phyloP scores from a whole-genome alignment of 2,888 invertebrate genomes.

The Eumacrocentrus americanus region DNA sequence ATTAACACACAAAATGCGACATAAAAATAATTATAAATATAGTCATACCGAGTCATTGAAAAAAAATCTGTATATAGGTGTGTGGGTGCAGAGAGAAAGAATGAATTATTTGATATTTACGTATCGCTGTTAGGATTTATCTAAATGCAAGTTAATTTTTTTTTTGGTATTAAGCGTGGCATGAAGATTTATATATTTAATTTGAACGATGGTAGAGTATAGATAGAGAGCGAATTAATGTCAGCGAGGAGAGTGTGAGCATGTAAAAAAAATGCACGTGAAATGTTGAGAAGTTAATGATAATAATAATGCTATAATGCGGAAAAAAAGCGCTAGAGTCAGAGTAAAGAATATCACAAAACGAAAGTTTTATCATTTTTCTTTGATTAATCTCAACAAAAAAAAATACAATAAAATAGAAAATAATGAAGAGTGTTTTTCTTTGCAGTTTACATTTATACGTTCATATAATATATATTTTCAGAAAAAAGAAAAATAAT shows the following conservation, averaged over 20 bases:
- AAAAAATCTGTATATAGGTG: conserved; percentile 52
- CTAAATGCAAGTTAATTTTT: conserved; percentile 10
- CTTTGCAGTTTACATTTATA: conserved; percentile 31
- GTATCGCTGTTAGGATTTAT: conserved; percentile 14
- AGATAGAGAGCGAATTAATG: not conserved
- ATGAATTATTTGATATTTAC: conserved; percentile 13
- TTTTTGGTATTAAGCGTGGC: not conserved
- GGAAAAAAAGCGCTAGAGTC: not conserved
- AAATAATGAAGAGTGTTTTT: conserved; percentile 16
- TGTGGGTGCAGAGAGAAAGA: not conserved
- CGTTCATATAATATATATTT: conserved; percentile 28
- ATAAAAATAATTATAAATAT: conserved; percentile 45
- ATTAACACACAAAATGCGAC: conserved; percentile 1
- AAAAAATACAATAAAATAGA: too few relatives aligned
- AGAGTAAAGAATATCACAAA: not conserved
- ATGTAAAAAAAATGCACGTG: not conserved
- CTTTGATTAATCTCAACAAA: not conserved
- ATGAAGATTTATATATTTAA: not conserved
- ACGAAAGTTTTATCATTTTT: not conserved
- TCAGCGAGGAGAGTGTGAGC: not conserved
- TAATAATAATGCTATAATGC: not conserved
- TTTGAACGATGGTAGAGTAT: not conserved
- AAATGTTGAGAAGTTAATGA: not conserved
- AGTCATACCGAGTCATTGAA: conserved; percentile 62
- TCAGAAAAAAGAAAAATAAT: conserved; percentile 29